Percentiles rank a stretch among this genome's conserved stretches.
These are phyloP conservation scores for Caenorhabditis sp. DNA, from an alignment of 2,888 invertebrate genomes.

Conservation along the genomic window DNA sequence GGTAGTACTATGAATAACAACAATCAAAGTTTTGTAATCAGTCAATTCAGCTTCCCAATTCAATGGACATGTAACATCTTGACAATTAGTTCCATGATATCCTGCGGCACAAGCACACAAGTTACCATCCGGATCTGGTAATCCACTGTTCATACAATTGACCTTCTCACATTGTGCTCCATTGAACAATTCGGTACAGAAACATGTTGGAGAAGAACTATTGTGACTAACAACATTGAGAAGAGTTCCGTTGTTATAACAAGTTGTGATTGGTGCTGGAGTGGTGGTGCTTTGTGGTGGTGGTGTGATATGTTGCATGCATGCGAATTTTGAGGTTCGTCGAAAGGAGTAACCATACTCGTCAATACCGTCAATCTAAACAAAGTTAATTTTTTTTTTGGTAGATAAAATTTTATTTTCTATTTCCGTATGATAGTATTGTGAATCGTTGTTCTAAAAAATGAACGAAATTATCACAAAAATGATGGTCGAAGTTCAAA, in stretches of 20 bases:
- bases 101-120: constrained; percentile 50
- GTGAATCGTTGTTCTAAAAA: too few relatives aligned
- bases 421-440: too few relatives aligned
- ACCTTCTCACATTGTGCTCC: constrained; percentile 53
- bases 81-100: constrained; percentile 55
- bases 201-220: constrained; percentile 36
- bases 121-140: constrained; percentile 35
- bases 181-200: constrained; percentile 55
- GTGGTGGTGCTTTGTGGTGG: constrained; percentile 40
- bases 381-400: too few relatives aligned
- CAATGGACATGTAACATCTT: constrained; percentile 54
- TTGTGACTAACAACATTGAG: constrained; percentile 25
- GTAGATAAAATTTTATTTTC: too few relatives aligned
- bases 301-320: constrained; percentile 40
- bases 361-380: constrained; percentile 59
- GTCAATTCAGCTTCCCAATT: constrained; percentile 50
- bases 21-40: constrained; percentile 53
- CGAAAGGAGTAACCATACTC: constrained; percentile 52
- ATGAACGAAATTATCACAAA: too few relatives aligned
- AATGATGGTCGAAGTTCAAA: too few relatives aligned
- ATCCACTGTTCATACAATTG: constrained; percentile 62
- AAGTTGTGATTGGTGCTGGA: constrained; percentile 23
- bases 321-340: constrained; percentile 50
- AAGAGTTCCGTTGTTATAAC: constrained; percentile 46
- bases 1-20: constrained; percentile 42